These are phyloP conservation scores for Whitmania pigra DNA, from an alignment of 1,140 invertebrate species.

Conservation along the genomic window DNA sequence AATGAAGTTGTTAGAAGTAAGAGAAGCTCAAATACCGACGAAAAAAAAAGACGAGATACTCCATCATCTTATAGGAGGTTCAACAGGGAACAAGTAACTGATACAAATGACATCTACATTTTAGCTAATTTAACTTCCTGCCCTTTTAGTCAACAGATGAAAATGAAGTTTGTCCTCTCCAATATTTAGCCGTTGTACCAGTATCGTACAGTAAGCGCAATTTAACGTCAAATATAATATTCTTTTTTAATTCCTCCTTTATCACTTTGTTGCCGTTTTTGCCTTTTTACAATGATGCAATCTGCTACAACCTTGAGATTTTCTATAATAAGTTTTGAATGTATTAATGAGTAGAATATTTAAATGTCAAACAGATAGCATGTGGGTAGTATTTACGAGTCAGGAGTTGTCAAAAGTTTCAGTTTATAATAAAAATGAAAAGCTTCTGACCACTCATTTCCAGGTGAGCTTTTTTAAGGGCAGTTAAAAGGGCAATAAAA, in stretches of 20 bases:
- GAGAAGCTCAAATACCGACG: slow-evolving; percentile 40
- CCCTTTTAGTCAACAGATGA: neutral
- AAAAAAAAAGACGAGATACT: slow-evolving; percentile 20
- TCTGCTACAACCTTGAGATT: too few relatives aligned
- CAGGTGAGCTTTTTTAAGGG: neutral
- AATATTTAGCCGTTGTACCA: neutral
- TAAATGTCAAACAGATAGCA: neutral
- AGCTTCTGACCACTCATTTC: too few relatives aligned
- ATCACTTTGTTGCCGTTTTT: too few relatives aligned
- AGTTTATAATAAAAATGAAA: slow-evolving; percentile 4
- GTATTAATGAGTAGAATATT: too few relatives aligned
- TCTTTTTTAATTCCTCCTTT: too few relatives aligned
- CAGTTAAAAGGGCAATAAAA: neutral
- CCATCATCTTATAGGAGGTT: neutral
- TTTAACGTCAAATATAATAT: neutral
- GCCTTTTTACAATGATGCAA: too few relatives aligned
- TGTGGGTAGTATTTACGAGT: slow-evolving; percentile 5
- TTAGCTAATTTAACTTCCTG: neutral
- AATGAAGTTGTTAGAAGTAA: slow-evolving; percentile 44
- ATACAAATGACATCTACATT: neutral
- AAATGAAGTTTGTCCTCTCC: neutral
- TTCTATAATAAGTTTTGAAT: too few relatives aligned
- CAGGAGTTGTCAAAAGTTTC: slow-evolving; percentile 11
- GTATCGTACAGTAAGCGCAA: neutral
- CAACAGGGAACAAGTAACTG: neutral